These are phyloP conservation scores for Agrypnia vestita DNA, from an alignment of 1,140 invertebrate genomes.

Conservation along the genomic window DNA sequence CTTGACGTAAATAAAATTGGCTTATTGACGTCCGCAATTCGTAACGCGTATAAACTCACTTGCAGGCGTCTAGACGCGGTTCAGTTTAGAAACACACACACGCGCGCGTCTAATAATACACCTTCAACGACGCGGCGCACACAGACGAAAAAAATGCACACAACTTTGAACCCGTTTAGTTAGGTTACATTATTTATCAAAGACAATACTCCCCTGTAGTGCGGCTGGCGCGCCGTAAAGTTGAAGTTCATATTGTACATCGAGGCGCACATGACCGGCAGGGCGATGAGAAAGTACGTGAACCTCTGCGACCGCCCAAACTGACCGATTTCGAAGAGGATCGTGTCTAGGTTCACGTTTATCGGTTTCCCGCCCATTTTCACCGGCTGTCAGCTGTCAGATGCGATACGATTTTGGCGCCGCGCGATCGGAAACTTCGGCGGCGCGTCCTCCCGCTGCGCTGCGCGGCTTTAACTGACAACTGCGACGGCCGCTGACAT, in stretches of 20 bases:
- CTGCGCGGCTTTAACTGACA: constrained; percentile 10
- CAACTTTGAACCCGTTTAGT: no score
- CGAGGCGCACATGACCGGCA: constrained; percentile 62
- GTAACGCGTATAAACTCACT: no score
- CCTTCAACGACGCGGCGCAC: no score
- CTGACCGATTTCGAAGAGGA: constrained; percentile 67
- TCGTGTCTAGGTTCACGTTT: constrained; percentile 62
- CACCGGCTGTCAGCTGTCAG: not conserved
- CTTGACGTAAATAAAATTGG: no score
- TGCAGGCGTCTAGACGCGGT: no score
- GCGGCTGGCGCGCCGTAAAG: constrained; percentile 65
- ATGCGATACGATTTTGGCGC: constrained; percentile 4
- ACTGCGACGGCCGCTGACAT: not conserved
- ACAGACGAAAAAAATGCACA: no score
- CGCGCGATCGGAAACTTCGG: not conserved
- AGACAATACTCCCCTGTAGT: constrained; percentile 64
- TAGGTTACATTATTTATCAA: no score
- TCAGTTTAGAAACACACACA: no score
- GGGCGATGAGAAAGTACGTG: constrained; percentile 63
- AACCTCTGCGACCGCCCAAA: constrained; percentile 64
- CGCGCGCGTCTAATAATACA: no score
- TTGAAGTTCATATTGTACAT: constrained; percentile 66
- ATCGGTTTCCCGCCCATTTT: constrained; percentile 26
- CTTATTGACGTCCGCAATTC: no score
- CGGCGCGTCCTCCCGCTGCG: constrained; percentile 18